A percentile compares a stretch with the other conserved stretches of the same genome.
Conservation (phyloP, 2,888 invertebrate genomes). For the Unio pictorum region DNA sequence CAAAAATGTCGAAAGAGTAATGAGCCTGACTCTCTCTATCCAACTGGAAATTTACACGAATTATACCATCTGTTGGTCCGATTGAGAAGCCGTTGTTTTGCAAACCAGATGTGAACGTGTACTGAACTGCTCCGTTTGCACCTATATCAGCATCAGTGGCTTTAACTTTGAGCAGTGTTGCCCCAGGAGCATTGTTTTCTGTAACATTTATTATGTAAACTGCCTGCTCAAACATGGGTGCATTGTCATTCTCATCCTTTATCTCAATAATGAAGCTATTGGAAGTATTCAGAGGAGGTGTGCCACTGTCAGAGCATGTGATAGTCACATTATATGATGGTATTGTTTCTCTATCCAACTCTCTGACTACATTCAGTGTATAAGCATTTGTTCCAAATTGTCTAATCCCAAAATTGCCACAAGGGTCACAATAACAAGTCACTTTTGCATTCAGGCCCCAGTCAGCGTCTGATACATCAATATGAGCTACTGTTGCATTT, state of each 20-base stretch:
- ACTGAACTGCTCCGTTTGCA: constrained; percentile 27
- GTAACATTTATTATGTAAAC: constrained; percentile 35
- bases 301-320: constrained; percentile 75
- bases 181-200: constrained; percentile 47
- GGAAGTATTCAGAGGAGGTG: constrained; percentile 39
- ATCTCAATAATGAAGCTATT: constrained; percentile 70
- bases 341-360: constrained; percentile 52
- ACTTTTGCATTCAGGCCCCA: constrained; percentile 57
- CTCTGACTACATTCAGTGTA: constrained; percentile 71
- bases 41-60: constrained; percentile 32
- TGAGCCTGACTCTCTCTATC: constrained; percentile 45
- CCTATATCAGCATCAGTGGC: constrained; percentile 81
- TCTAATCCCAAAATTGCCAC: constrained; percentile 23
- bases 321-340: constrained; percentile 72
- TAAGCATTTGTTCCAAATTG: constrained; percentile 43
- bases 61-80: constrained; percentile 36
- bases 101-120: constrained; percentile 23
- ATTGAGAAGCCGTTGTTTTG: constrained; percentile 20
- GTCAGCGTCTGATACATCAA: constrained; percentile 78
- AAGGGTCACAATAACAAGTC: constrained; percentile 42
- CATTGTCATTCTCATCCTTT: constrained; percentile 92
- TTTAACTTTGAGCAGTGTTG: constrained; percentile 83
- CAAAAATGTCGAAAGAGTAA: constrained; percentile 42
- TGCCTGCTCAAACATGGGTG: constrained; percentile 82
- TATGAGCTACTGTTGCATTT: constrained; percentile 93